Conservation (phyloP, 2,113 vertebrate species). For the Centropus unirufus region DNA sequence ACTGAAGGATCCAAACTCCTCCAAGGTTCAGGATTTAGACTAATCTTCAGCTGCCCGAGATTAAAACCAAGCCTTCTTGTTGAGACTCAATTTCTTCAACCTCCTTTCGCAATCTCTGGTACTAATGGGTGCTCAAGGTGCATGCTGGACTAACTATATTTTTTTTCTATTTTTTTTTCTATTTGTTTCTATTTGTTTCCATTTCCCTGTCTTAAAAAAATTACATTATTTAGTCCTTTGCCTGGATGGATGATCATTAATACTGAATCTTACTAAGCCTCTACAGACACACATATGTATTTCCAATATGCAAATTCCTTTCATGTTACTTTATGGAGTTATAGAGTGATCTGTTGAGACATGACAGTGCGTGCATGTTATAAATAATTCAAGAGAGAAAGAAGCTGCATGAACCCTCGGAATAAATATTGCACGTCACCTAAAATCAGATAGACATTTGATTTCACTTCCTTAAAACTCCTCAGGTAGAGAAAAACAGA, state of each 20-base stretch:
- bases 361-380: neutral
- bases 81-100: neutral
- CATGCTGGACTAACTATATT: neutral
- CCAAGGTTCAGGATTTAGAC: neutral
- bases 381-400: constrained; percentile 40
- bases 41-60: neutral
- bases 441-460: constrained; percentile 26
- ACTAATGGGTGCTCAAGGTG: neutral
- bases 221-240: neutral
- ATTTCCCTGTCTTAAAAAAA: neutral
- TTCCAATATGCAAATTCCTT: constrained; percentile 6
- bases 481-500: neutral
- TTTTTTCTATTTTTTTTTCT: neutral
- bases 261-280: neutral
- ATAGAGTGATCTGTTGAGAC: neutral
- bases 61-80: neutral
- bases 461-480: neutral
- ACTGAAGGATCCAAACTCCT: neutral
- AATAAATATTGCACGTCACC: constrained; percentile 34
- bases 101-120: neutral
- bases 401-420: neutral
- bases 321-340: constrained; percentile 4
- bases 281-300: neutral
- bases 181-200: neutral
- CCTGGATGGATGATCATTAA: neutral